Evolutionary conservation across 2,888 invertebrate genomes (phyloP), one percentile per base, ranked within the genome.

Genomic region (Himalopsyche tibetana): DNA sequence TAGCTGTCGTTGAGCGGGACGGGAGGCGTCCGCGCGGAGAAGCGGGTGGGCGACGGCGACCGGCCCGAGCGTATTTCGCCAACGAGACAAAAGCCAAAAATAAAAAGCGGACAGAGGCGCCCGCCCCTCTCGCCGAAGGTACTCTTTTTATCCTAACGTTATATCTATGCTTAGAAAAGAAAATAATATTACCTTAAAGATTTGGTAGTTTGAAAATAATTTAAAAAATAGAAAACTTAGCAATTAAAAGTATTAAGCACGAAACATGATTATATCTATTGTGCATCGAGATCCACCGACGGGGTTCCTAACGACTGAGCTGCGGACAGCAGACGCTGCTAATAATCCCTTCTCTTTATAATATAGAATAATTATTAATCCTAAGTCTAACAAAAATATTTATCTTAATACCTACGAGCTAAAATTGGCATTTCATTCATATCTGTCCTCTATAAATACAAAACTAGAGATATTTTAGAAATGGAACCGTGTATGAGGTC

Each of bases 11-110:
- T 51, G 51, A 15, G 15, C 51, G 51, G 92, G 90, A 91, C 91
- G 92, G 8, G 51, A 51, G 51, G 45, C 45, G 45, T 45, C 91
- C 90, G 91, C 91, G 91, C 92, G 92, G 92, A 92, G 92, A 91
- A 92, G 92, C 90, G 90, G 91, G 91, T 91, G 92, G 90, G 91
- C 91, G 92, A 91, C 92, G 93, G 91, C 45, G 81, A 40, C 82
- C 55, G 69, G 15, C 12, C 74, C 74, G 79, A 82, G 85, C 83
- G 55, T 84, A 88, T 86, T 88, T 86, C 85, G 85, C 86, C 86
- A 86, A 88, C 87, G 83, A 69, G 83, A 86, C 84, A 84, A 86
- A 86, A 83, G 74, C 74, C 74, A 55, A 84, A 84, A 79, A 83
- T 45, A 38, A 56, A 85, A 74, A 74, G 74, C 36, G 74, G 80